phyloP scores from a whole-genome alignment of 2,797 vertebrate genomes.

The Kryptopterus vitreolus region DNA sequence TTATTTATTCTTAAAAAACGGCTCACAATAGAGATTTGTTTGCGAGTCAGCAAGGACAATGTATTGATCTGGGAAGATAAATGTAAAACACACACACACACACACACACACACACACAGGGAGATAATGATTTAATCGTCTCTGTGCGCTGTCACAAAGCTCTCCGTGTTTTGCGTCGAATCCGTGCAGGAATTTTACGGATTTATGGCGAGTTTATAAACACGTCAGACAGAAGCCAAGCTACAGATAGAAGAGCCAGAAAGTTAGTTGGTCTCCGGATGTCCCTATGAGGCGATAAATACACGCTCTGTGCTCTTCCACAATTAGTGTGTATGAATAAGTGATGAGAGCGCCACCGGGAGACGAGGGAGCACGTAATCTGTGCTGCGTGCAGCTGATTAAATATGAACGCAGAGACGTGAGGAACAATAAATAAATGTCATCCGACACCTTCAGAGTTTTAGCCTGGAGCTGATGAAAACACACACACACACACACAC shows the following conservation, averaged over 20 bases:
- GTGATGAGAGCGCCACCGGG: background rate
- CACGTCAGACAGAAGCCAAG: background rate
- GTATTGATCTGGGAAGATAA: background rate
- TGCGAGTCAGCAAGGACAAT: background rate
- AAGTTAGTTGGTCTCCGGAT: background rate
- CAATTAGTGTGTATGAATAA: constrained; percentile 11
- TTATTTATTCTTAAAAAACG: background rate
- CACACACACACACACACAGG: background rate
- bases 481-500: constrained; percentile 20
- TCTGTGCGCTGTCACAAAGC: too few relatives aligned
- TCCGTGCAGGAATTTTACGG: background rate
- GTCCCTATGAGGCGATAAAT: background rate
- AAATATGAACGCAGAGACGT: constrained; percentile 11
- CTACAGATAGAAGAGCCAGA: too few relatives aligned
- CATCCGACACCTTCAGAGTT: background rate
- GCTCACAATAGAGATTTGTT: background rate
- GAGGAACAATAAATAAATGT: constrained; percentile 22
- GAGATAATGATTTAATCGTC: background rate
- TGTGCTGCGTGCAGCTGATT: constrained; percentile 8
- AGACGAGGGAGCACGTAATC: background rate
- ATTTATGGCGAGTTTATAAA: background rate
- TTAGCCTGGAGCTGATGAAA: background rate
- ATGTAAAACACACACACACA: background rate
- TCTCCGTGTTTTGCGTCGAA: background rate
- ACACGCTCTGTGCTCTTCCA: background rate